Base-by-base conservation (phyloP, 2,797 vertebrate species). In the Arnoldichthys spilopterus region DNA sequence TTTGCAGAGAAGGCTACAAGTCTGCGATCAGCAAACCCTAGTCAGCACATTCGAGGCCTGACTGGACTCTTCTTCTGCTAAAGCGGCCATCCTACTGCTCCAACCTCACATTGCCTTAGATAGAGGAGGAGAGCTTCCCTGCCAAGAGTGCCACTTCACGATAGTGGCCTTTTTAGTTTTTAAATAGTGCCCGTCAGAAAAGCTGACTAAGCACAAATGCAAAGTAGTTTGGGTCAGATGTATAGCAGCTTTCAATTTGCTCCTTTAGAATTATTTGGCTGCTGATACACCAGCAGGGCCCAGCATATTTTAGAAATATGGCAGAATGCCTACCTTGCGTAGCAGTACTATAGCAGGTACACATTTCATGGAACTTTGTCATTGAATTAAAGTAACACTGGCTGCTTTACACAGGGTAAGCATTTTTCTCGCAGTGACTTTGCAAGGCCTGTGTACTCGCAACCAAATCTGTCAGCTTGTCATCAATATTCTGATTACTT, bases 11-110 rank as follows among this genome's bases (percentile, higher is more conserved):
- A 85, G 78, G 74, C 80, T 84, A 76, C 77, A 79, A 82, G 83
- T 82, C 83, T 58, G 73, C 56, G 58, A 62, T 58, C 71, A 85
- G 82, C 79, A 75, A 77, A 75, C 74, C 34, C 76, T 74, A 62
- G 84, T 87, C 86, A 87, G 86, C 84, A 87, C 80, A 82, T 83
- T 87, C 75, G 7, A 30, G 80, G 78, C 45, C 76, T 82, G 77
- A 79, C 70, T 79, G 68, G 75, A 77, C 81, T 74, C 72, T 78
- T 80, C 66, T 58, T n/a, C 70, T 28, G 56, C 64, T 74, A 56
- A 74, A 82, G 24, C 37, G 45, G 47, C 51, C 58, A 59, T 54
- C 58, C 24, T 40, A 34, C 53, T 51, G 20, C 24, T 30, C n/a
- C 54, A 13, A 47, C n/a, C 9, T 71, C 63, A 53, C 66, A 30